A percentile compares a stretch with the other conserved stretches of the same genome.
phyloP scores from a whole-genome alignment of 1,140 invertebrate genomes.

The Drosophila oshimai region DNA sequence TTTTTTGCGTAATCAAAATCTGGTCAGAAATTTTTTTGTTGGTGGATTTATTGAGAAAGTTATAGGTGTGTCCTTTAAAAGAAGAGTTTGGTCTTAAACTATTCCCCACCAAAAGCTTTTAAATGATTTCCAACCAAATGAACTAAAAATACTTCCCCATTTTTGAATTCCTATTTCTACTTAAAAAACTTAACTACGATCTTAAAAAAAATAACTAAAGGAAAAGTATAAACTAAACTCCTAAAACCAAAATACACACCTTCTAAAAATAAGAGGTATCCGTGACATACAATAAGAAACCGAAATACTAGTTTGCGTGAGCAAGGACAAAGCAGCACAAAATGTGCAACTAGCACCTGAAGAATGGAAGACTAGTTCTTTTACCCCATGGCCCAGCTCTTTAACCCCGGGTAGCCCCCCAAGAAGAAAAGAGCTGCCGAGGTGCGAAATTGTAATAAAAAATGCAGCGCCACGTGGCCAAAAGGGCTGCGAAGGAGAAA shows the following conservation, averaged over 20 bases:
- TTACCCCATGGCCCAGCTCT: not conserved
- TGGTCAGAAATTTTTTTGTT: too few relatives aligned
- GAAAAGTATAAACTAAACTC: too few relatives aligned
- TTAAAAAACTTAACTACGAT: too few relatives aligned
- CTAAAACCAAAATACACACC: not conserved
- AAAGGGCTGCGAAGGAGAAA: not conserved
- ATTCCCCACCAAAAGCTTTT: too few relatives aligned
- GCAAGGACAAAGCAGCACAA: not conserved
- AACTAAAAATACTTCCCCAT: too few relatives aligned
- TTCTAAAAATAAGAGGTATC: not conserved
- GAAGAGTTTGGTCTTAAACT: too few relatives aligned
- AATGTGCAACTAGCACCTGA: constrained; percentile 19
- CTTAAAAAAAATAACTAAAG: not conserved
- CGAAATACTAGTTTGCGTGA: not conserved
- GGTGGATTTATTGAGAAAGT: too few relatives aligned
- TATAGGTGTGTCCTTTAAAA: too few relatives aligned
- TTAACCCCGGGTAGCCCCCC: not conserved
- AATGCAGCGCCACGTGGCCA: constrained; percentile 60
- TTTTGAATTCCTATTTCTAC: too few relatives aligned
- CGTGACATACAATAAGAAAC: not conserved
- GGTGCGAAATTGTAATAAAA: constrained; percentile 71
- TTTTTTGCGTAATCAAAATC: too few relatives aligned
- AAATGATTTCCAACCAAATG: too few relatives aligned
- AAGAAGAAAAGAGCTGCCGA: constrained; percentile 33
- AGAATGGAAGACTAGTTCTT: not conserved